Percentiles rank a stretch among this genome's conserved stretches.
phyloP scores from a whole-genome alignment of 2,797 vertebrate species.

The Tangara arthus region DNA sequence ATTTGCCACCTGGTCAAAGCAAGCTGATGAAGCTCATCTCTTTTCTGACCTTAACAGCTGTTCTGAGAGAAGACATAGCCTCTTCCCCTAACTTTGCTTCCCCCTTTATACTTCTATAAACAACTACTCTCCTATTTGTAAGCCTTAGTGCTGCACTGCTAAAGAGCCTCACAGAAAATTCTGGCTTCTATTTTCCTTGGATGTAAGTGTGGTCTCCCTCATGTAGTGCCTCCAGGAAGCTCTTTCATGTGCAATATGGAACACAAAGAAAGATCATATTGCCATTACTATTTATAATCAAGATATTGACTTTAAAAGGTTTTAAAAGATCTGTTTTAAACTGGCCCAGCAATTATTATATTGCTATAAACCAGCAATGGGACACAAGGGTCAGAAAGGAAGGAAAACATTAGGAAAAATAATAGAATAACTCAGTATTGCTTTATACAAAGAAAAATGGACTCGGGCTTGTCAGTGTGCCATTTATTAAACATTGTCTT shows the following conservation, averaged over 20 bases:
- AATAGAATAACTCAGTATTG: background rate
- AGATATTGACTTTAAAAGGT: background rate
- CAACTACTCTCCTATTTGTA: background rate
- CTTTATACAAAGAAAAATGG: constrained; percentile 12
- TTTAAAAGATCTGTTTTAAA: constrained; percentile 21
- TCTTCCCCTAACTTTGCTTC: background rate
- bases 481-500: constrained; percentile 43
- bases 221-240: background rate
- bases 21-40: background rate
- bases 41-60: background rate
- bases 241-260: background rate
- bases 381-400: constrained; percentile 7
- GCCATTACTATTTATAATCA: background rate
- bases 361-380: background rate
- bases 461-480: background rate
- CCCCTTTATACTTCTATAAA: background rate
- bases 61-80: background rate
- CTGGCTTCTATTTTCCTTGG: constrained; percentile 16
- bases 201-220: background rate
- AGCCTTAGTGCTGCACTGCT: background rate
- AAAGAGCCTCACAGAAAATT: background rate
- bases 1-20: background rate
- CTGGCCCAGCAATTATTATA: background rate
- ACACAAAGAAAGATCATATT: background rate
- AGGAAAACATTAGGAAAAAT: constrained; percentile 25